Conservation (phyloP, 2,888 invertebrate species). For the Epirrhoe alternata region DNA sequence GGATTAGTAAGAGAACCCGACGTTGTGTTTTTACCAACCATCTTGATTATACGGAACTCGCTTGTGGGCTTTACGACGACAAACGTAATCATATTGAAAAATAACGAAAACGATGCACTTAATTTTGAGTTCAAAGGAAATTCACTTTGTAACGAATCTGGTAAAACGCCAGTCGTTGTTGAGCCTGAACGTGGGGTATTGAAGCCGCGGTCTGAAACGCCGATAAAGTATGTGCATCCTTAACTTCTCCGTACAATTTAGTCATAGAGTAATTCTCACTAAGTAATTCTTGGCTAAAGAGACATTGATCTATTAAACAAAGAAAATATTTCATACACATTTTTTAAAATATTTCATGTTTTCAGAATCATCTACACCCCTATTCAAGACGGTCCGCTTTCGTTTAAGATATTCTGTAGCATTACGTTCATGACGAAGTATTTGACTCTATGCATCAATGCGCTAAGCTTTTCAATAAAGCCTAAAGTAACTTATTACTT, state of each 20-base stretch:
- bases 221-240: constrained; percentile 74
- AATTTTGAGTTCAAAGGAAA: constrained; percentile 82
- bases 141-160: constrained; percentile 83
- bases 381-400: constrained; percentile 79
- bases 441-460: constrained; percentile 79
- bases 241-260: too few species aligned
- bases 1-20: constrained; percentile 87
- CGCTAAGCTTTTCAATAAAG: constrained; percentile 81
- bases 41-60: constrained; percentile 86
- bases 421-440: constrained; percentile 81
- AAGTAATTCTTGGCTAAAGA: too few species aligned
- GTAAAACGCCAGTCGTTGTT: constrained; percentile 78
- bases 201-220: constrained; percentile 73
- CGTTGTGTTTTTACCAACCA: constrained; percentile 85
- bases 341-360: not conserved
- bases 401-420: constrained; percentile 84
- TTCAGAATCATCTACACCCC: constrained; percentile 83
- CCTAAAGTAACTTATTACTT: constrained; percentile 79
- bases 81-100: constrained; percentile 76
- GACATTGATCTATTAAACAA: too few species aligned
- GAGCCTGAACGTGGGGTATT: constrained; percentile 81
- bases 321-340: too few species aligned
- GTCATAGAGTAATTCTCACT: too few species aligned
- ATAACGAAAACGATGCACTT: constrained; percentile 81
- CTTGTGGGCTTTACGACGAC: constrained; percentile 83